Percentiles rank a stretch among this genome's conserved stretches.
phyloP scores from a whole-genome alignment of 2,888 invertebrate genomes.

The Andrena chrysosceles region DNA sequence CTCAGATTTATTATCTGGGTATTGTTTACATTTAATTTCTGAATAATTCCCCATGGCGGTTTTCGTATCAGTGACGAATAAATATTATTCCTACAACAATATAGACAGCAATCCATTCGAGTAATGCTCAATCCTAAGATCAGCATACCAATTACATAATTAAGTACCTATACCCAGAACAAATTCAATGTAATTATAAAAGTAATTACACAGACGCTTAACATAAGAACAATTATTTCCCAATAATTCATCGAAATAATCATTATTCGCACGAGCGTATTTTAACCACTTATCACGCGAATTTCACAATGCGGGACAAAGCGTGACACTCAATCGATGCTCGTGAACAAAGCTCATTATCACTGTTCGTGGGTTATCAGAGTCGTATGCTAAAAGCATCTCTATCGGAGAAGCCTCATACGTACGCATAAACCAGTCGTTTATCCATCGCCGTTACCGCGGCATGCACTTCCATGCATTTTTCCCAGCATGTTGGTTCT shows the following conservation, averaged over 20 bases:
- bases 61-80: too few relatives aligned
- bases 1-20: too few relatives aligned
- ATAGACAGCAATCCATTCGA: too few relatives aligned
- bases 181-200: too few relatives aligned
- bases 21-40: too few relatives aligned
- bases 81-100: too few relatives aligned
- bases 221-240: too few relatives aligned
- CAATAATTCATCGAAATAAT: not conserved
- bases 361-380: constrained; percentile 36
- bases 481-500: constrained; percentile 34
- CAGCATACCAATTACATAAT: too few relatives aligned
- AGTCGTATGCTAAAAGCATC: constrained; percentile 38
- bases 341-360: constrained; percentile 41
- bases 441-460: constrained; percentile 37
- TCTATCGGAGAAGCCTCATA: constrained; percentile 23
- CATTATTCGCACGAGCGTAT: not conserved
- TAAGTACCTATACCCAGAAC: too few relatives aligned
- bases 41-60: too few relatives aligned
- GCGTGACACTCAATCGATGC: constrained; percentile 40
- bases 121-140: too few relatives aligned
- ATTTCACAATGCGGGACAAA: constrained; percentile 17
- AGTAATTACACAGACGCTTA: too few relatives aligned
- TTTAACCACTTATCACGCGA: constrained; percentile 12
- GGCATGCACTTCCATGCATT: constrained; percentile 38
- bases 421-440: constrained; percentile 35